These are phyloP conservation scores for Tiphia femorata DNA, from an alignment of 2,888 invertebrate genomes.

Conservation along the genomic window DNA sequence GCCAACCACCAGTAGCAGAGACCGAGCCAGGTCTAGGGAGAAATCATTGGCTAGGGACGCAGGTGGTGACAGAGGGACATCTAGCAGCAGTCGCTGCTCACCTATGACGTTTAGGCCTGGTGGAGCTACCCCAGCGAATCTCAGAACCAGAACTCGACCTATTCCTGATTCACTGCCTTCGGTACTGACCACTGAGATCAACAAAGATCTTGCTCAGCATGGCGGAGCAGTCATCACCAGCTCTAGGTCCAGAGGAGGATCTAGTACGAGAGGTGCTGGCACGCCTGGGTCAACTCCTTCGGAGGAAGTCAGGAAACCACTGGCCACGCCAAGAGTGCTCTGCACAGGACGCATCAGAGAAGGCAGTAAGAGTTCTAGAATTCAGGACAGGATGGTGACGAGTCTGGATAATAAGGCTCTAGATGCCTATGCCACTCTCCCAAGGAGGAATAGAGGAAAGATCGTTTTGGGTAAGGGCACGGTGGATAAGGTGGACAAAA, in stretches of 20 bases:
- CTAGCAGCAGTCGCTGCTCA: conserved; percentile 69
- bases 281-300: conserved; percentile 59
- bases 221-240: conserved; percentile 29
- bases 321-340: conserved; percentile 24
- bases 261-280: conserved; percentile 36
- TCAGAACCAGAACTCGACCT: conserved; percentile 55
- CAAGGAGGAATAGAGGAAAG: conserved; percentile 75
- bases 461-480: conserved; percentile 36
- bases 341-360: conserved; percentile 48
- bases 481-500: conserved; percentile 34
- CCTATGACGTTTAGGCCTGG: conserved; percentile 49
- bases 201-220: conserved; percentile 62
- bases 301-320: conserved; percentile 32
- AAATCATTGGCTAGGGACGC: conserved; percentile 72
- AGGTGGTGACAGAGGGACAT: conserved; percentile 15
- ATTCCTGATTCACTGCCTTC: conserved; percentile 62
- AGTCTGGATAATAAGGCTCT: conserved; percentile 69
- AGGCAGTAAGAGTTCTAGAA: not conserved
- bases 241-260: conserved; percentile 44
- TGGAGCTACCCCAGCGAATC: not conserved
- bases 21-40: conserved; percentile 75
- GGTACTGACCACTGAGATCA: conserved; percentile 63
- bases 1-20: conserved; percentile 73
- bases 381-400: conserved; percentile 55
- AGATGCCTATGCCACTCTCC: conserved; percentile 84